Evolutionary conservation across 2,113 vertebrate genomes (phyloP), one percentile per base, ranked within the genome.

Genomic region (Sinocyclocheilus anophthalmus): DNA sequence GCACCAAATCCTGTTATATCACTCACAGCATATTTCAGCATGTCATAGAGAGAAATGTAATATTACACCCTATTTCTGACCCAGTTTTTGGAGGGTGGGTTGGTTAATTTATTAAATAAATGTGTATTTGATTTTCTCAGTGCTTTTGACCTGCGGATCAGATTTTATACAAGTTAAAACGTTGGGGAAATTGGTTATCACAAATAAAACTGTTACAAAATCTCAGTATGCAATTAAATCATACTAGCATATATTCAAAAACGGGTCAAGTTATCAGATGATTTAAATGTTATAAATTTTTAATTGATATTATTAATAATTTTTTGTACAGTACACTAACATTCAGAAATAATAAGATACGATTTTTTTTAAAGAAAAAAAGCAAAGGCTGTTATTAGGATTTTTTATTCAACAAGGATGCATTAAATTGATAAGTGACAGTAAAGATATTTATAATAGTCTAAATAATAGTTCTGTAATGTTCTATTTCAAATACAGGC

Each of bases 61-160:
- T 89, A 85, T 81, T 70, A 13, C 16, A 30, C 86, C 84, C 77
- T 87, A 42, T 72, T 33, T 76, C 76, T 89, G 77, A 73, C 67
- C 63, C 79, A 81, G 84, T 83, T 87, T 69, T 14, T 48, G 22
- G 45, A 69, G 55, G 42, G 37, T 53, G 76, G 84, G 63, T 79
- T 6, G 48, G 69, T 77, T 5, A 86, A 70, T 90, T 82, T 87
- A 85, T 48, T 42, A 20, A 72, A 39, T 30, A 26, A 83, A 72
- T 83, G 82, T 84, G 82, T 86, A 88, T 89, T 85, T 75, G 85
- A 88, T 90, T 90, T 85, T 42, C 89, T 84, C 85, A 88, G 67
- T 59, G 86, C 83, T 87, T 90, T 88, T 75, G 50, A 20, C 67
- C 69, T 55, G 76, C 79, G 48, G 50, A 86, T 90, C 85, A 91